Base-by-base conservation (phyloP, 2,888 invertebrate genomes). In the Amiota minor region DNA sequence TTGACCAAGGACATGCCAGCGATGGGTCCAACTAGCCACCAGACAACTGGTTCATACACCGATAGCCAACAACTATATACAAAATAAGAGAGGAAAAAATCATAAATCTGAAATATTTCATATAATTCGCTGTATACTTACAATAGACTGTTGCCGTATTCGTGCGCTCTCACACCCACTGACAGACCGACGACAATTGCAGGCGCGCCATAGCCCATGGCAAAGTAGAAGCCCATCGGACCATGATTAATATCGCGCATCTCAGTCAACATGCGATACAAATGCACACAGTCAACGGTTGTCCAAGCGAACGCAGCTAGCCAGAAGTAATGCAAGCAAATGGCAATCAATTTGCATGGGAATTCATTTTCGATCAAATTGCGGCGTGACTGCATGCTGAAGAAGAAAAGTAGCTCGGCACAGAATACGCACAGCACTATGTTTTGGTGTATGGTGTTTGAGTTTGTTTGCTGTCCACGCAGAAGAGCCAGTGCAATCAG, bases 171-270 rank as follows among this genome's bases (percentile, higher is more conserved):
- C 0, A 98, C 96, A 0, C 97, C 96, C 45, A 98, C 96, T 2
- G 98, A 95, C 23, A 98, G 91, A 49, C 97, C 97, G 0, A 98
- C 96, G 65, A 96, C 93, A 14, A 98, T 93, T 0, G 98, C 97
- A 0, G 98, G 98, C 76, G 95, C 93, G 72, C 96, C 98, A 89
- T 98, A 98, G 16, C 97, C 98, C 86, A 96, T 92, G 16, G 96
- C 95, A 82, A 97, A 96, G 88, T 97, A 98, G 88, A 98, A 97
- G 74, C 93, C 92, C 94, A 98, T 96, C 50, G 96, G 95, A 6
- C 97, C 98, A 89, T 97, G 97, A 91, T 98, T 98, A 67, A 98
- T 97, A 90, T 98, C 98, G 4, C 98, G 92, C 92, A 98, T 95
- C 91, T 98, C 98, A 2, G 97, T 97, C 80, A 98, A 91, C 94